Conservation (phyloP, 2,888 invertebrate species). For the Ellobium chinense region DNA sequence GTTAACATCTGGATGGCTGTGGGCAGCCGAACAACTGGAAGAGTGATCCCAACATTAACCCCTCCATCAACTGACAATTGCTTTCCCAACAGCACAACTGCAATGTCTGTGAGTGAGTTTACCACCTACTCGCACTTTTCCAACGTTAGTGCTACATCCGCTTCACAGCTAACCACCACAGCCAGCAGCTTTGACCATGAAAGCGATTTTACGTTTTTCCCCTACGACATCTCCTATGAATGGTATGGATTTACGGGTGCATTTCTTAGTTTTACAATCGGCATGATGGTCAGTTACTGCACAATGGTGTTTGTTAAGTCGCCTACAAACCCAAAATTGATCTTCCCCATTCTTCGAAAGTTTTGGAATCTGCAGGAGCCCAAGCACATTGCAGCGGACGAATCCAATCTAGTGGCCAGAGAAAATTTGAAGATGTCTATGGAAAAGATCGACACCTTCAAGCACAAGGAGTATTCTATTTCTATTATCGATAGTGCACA, state of each 20-base stretch:
- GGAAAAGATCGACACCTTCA: neutral
- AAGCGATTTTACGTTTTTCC: neutral
- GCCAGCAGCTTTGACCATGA: neutral
- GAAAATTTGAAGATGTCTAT: neutral
- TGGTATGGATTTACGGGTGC: slow-evolving; percentile 45
- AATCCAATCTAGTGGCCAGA: slow-evolving; percentile 31
- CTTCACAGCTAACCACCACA: too few relatives aligned
- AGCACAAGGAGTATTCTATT: too few relatives aligned
- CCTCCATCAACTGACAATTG: slow-evolving; percentile 35
- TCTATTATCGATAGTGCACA: too few relatives aligned
- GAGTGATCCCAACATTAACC: too few relatives aligned
- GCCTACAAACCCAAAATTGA: slow-evolving; percentile 23
- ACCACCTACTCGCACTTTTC: too few relatives aligned
- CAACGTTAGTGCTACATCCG: too few relatives aligned
- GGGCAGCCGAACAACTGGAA: slow-evolving; percentile 27
- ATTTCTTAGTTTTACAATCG: slow-evolving; percentile 3
- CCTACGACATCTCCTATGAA: slow-evolving; percentile 47
- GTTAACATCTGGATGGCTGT: slow-evolving; percentile 42
- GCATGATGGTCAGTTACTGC: slow-evolving; percentile 33
- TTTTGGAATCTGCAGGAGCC: slow-evolving; percentile 39
- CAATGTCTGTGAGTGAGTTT: neutral
- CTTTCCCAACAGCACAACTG: neutral
- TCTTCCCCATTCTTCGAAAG: slow-evolving; percentile 39
- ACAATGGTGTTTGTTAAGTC: neutral
- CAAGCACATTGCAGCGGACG: slow-evolving; percentile 22